phyloP scores from a whole-genome alignment of 1,140 invertebrate species.

The Drosophila paulistorum region DNA sequence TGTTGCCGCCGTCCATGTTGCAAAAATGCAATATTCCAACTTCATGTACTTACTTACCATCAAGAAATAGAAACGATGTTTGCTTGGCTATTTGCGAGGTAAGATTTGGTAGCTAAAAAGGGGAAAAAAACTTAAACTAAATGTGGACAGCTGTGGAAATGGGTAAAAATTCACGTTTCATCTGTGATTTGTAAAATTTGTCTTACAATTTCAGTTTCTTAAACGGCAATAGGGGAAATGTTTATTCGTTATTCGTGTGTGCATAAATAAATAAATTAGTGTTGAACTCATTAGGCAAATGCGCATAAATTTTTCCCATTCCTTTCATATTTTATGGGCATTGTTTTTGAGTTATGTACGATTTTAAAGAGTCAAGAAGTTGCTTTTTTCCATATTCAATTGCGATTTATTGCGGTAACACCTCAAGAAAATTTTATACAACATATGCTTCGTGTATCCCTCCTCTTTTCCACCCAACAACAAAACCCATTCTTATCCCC shows the following conservation, averaged over 20 bases:
- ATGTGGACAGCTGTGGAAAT: conserved; percentile 16
- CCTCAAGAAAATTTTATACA: conserved; percentile 19
- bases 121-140: conserved; percentile 4
- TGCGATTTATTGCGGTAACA: conserved; percentile 32
- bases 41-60: conserved; percentile 21
- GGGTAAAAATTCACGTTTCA: neutral
- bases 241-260: neutral
- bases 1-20: neutral
- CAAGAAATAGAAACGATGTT: conserved; percentile 15
- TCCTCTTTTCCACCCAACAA: neutral
- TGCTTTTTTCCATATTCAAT: conserved; percentile 29
- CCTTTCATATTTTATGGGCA: neutral
- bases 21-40: neutral
- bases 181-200: conserved; percentile 9
- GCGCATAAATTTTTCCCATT: conserved; percentile 15
- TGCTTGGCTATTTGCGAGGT: conserved; percentile 7
- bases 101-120: neutral
- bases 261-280: conserved; percentile 15
- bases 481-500: neutral
- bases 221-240: neutral
- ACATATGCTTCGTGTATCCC: conserved; percentile 13
- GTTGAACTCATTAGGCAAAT: conserved; percentile 27
- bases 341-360: conserved; percentile 24
- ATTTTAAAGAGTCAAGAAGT: conserved; percentile 23
- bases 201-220: neutral